Base-by-base conservation (phyloP, 2,888 invertebrate genomes). In the Netelia inedita region DNA sequence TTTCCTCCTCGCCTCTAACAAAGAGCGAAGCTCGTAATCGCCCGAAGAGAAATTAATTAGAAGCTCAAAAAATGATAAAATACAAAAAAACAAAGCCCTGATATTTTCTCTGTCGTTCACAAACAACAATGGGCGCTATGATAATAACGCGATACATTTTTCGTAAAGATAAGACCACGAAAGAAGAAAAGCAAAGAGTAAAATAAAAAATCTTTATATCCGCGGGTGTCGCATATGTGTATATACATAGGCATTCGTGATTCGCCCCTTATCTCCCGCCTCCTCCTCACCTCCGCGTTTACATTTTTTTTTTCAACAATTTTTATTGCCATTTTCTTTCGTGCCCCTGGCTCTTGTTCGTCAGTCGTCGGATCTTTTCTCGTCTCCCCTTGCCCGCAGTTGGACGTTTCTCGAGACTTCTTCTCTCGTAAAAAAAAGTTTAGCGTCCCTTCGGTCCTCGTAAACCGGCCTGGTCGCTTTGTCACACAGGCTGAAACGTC, bases 391-490 rank as follows among this genome's bases (percentile, higher is more conserved):
- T 19, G 21, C 28, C 19, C 43, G 57, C 41, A 55, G 55, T 43
- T n/a, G 66, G 53, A 53, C 41, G 43, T 71, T 65, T 50, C 61
- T 57, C 16, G 28, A 78, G 78, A 73, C 74, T 85, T 81, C 28
- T 23, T 79, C 16, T 14, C 65, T 69, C 72, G 63, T 74, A 72
- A 79, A 83, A 85, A 59, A 80, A 80, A 66, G 59, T 85, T 83
- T 76, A 85, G 76, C 83, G 61, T 74, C 78, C 83, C 76, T 79
- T 28, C 53, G 79, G 46, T 59, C 65, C 61, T 83, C 83, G 73
- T 81, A 82, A 80, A 81, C 23, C 83, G 65, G 41, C 46, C 61
- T 71, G 72, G 66, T 73, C 68, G 71, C 68, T 81, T 28, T 78
- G 73, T 84, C 84, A 63, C 72, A 76, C 71, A 50, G 69, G 28